Evolutionary conservation across 2,888 invertebrate species (phyloP).

Genomic region (Rhorus exstirpatorius): DNA sequence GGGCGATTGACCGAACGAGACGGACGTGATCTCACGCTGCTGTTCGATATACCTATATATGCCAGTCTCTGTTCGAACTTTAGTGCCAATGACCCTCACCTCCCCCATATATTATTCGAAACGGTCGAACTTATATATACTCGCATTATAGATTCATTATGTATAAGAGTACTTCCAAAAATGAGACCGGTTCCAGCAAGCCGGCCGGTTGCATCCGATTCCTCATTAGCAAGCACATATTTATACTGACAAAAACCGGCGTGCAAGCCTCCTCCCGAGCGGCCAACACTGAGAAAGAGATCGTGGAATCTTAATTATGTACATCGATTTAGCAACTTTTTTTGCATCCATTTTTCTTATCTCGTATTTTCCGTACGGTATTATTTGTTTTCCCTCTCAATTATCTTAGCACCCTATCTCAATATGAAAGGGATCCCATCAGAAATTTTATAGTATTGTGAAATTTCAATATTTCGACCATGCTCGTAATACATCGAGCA

Average conservation of each 20-base stretch:
- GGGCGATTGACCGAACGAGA: constrained; percentile 63
- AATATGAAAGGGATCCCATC: no score
- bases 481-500: neutral
- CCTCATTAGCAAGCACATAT: constrained; percentile 6
- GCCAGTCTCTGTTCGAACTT: constrained; percentile 13
- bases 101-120: constrained; percentile 49
- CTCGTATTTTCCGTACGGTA: no score
- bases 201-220: constrained; percentile 52
- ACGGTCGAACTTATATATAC: constrained; percentile 19
- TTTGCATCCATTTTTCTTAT: no score
- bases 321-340: no score
- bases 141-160: no score
- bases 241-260: no score
- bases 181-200: constrained; percentile 57
- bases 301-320: no score
- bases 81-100: constrained; percentile 63
- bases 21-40: constrained; percentile 65
- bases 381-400: no score
- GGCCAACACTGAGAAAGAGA: no score
- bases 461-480: neutral
- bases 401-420: no score
- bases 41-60: constrained; percentile 12
- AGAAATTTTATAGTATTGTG: neutral
- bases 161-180: constrained; percentile 42
- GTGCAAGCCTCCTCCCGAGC: no score